Base-by-base conservation (phyloP, 2,113 vertebrate genomes). In the Dunckerocampus dactyliophorus region DNA sequence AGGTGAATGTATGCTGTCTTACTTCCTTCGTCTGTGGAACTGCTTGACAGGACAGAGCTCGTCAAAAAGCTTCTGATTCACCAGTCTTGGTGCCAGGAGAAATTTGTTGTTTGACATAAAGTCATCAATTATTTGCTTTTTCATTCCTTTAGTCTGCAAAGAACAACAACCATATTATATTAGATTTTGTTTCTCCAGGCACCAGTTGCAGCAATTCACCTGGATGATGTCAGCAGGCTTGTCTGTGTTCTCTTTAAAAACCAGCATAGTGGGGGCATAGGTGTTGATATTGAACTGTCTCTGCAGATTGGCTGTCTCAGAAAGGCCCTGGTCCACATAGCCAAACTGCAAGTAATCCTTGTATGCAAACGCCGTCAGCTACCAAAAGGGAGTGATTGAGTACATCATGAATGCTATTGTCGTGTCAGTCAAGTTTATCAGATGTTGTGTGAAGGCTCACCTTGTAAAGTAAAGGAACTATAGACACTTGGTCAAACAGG, bases 81-180 rank as follows among this genome's bases (percentile, higher is more conserved):
- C 94, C 62, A 99, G 92, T 7, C 97, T 90, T 20, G 97, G 83
- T 0, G 88, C 95, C 11, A 95, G 75, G 0, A 99, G 92, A 68
- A 95, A 98, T 74, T 94, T 97, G 81, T 99, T 98, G 76, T 95
- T 95, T 52, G 92, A 87, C 69, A 99, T 88, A 82, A 99, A 97
- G 82, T 98, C 94, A 0, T 97, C 95, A 0, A 99, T 93, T 42
- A 94, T 93, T 68, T 93, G 93, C 68, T 95, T 97, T 82, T 94
- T 98, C 92, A 98, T 93, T 11, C 92, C 91, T 80, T 94, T 94
- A 43, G 92, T 92, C 97, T 99, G 85, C 1, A 24, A 70, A 79
- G 42, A 67, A 43, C 12, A 62, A 75, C 49, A 10, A 24, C 6
- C 19, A 16, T 4, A 6, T 19, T 21, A 31, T 0, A 14, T 43